A percentile compares a stretch with the other conserved stretches of the same genome.
These are phyloP conservation scores for Priapulus caudatus DNA, from an alignment of 2,888 invertebrate species.

Conservation along the genomic window DNA sequence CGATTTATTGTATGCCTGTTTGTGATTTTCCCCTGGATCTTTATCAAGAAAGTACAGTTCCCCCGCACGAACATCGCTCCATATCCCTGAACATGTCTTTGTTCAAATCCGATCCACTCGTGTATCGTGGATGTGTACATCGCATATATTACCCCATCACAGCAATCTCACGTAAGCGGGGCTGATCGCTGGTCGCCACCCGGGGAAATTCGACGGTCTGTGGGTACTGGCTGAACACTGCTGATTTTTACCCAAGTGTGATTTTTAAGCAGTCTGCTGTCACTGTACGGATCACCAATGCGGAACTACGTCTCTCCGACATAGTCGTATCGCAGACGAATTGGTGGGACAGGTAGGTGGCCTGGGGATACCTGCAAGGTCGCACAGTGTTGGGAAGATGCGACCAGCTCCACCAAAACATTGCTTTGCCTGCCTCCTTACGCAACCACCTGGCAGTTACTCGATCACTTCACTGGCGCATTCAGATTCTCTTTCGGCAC, in stretches of 20 bases:
- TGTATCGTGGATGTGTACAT: conserved; percentile 59
- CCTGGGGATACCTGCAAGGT: conserved; percentile 50
- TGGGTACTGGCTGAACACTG: conserved; percentile 70
- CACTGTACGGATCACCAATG: conserved; percentile 21
- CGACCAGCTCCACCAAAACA: conserved; percentile 59
- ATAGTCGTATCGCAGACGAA: conserved; percentile 23
- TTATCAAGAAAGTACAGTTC: conserved; percentile 64
- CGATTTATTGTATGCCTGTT: conserved; percentile 46
- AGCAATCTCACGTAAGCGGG: conserved; percentile 56
- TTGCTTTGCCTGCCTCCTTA: no score
- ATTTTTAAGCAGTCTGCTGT: background rate
- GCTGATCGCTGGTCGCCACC: no score
- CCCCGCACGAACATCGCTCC: conserved; percentile 53
- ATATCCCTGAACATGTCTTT: conserved; percentile 48
- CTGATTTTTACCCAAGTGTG: conserved; percentile 34
- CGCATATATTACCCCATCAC: conserved; percentile 78
- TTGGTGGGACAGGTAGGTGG: conserved; percentile 45
- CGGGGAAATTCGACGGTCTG: no score
- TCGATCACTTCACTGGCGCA: no score
- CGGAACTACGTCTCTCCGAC: conserved; percentile 31
- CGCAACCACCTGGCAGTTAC: no score
- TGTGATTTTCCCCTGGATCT: conserved; percentile 59
- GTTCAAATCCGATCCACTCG: conserved; percentile 65
- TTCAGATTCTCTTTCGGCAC: no score
- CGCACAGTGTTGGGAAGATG: conserved; percentile 68